Evolutionary conservation across 2,888 invertebrate species (phyloP).

Genomic region (Leptodirus hochenwartii): DNA sequence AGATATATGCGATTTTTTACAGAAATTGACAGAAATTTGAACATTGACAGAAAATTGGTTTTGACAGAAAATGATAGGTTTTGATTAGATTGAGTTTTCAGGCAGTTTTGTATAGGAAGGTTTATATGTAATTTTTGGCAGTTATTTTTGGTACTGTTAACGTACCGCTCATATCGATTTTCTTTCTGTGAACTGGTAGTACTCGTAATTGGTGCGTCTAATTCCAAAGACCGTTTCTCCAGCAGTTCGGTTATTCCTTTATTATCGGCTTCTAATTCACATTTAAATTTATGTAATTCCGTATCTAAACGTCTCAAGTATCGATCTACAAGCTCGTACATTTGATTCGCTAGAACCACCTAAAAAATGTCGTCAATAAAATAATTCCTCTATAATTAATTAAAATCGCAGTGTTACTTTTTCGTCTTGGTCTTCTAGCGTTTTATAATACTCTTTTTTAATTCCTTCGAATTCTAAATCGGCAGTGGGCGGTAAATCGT

Average conservation of each 20-base stretch:
- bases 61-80: too few species aligned
- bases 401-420: constrained; percentile 35
- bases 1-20: too few species aligned
- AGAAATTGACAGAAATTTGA: too few species aligned
- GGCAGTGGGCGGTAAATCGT: constrained; percentile 52
- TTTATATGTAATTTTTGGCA: too few species aligned
- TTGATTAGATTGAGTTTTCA: too few species aligned
- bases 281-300: constrained; percentile 93
- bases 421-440: constrained; percentile 88
- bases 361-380: constrained; percentile 10
- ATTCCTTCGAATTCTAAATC: constrained; percentile 74
- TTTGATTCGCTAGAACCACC: constrained; percentile 76
- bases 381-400: constrained; percentile 1
- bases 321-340: constrained; percentile 87
- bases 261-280: constrained; percentile 97
- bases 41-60: too few species aligned
- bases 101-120: too few species aligned
- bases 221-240: constrained; percentile 81
- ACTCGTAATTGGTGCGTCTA: constrained; percentile 43
- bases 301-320: constrained; percentile 75
- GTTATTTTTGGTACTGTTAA: constrained; percentile 5
- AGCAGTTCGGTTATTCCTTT: constrained; percentile 92
- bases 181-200: constrained; percentile 52
- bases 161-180: constrained; percentile 39
- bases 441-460: constrained; percentile 74